Evolutionary conservation across 2,888 invertebrate genomes (phyloP), one percentile per base, ranked within the genome.

Genomic region (Amphipyra berbera): DNA sequence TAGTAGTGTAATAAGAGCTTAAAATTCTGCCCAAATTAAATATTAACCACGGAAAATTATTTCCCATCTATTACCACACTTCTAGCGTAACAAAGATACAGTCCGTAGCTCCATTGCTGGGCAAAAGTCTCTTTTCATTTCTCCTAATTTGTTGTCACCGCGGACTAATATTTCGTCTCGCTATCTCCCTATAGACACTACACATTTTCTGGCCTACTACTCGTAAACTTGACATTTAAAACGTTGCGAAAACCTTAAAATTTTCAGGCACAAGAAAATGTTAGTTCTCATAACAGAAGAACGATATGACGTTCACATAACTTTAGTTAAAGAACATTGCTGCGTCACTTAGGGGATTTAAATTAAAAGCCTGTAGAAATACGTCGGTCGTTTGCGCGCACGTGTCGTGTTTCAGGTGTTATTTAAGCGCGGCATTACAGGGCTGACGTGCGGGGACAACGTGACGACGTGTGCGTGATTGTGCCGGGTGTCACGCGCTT

Each of bases 301-400:
- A 49, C 10, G 54, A 27, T 41, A 30, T 21, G 44, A 42, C 9
- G 13, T 47, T 40, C 54, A 60, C 57, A 76, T 76, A 70, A 76
- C 50, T 68, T 73, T 12, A 27, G 54, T 47, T 15, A 37, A 61
- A 66, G 37, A 53, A 54, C 65, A 72, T 72, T 52, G 54, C 48
- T 27, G 37, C 48, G 42, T 74, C 66, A 62, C 66, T 72, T 68
- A 69, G 47, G 46, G 78, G 74, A 75, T 83, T 86, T 82, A 90
- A 90, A 91, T 91, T 88, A 91, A 90, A 89, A 85, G 81, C 82
- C 60, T 68, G 68, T 79, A 80, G 83, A 90, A 86, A 88, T 91
- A 92, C 86, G 84, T 75, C 62, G 73, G 86, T 85, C 85, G 85
- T 92, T 92, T 86, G 82, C 79, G 77, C 69, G 84, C 79, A 85